phyloP scores from a whole-genome alignment of 2,888 invertebrate genomes.

The Adineta ricciae region DNA sequence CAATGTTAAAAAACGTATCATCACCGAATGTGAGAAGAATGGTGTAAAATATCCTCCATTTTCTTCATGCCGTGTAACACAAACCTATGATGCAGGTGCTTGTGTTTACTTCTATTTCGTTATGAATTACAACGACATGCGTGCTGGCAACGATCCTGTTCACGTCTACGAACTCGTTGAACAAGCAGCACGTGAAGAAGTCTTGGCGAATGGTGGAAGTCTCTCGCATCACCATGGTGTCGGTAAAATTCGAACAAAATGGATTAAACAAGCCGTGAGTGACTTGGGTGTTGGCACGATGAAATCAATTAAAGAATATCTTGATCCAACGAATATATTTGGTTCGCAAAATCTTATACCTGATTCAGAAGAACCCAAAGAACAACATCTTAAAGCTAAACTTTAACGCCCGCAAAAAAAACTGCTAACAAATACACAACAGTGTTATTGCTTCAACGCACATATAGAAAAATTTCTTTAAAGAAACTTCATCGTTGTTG shows the following conservation, averaged over 20 bases:
- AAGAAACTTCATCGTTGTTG: too few relatives aligned
- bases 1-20: slow-evolving; percentile 75
- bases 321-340: slow-evolving; percentile 90
- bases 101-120: slow-evolving; percentile 90
- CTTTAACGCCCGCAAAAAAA: not conserved
- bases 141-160: slow-evolving; percentile 58
- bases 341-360: slow-evolving; percentile 69
- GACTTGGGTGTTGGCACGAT: slow-evolving; percentile 67
- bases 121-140: slow-evolving; percentile 59
- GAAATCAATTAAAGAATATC: slow-evolving; percentile 67
- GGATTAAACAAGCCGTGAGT: slow-evolving; percentile 75
- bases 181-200: slow-evolving; percentile 42
- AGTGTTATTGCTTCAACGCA: too few relatives aligned
- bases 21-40: slow-evolving; percentile 53
- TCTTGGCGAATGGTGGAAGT: slow-evolving; percentile 72
- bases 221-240: slow-evolving; percentile 93
- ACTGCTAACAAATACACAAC: not conserved
- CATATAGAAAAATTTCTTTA: too few relatives aligned
- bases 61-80: slow-evolving; percentile 63
- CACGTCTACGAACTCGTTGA: slow-evolving; percentile 75
- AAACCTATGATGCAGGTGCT: slow-evolving; percentile 95
- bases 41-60: slow-evolving; percentile 52
- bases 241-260: slow-evolving; percentile 76
- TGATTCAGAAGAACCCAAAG: slow-evolving; percentile 27
- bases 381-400: not conserved